phyloP scores from a whole-genome alignment of 2,888 invertebrate species.

The Villa cingulata region DNA sequence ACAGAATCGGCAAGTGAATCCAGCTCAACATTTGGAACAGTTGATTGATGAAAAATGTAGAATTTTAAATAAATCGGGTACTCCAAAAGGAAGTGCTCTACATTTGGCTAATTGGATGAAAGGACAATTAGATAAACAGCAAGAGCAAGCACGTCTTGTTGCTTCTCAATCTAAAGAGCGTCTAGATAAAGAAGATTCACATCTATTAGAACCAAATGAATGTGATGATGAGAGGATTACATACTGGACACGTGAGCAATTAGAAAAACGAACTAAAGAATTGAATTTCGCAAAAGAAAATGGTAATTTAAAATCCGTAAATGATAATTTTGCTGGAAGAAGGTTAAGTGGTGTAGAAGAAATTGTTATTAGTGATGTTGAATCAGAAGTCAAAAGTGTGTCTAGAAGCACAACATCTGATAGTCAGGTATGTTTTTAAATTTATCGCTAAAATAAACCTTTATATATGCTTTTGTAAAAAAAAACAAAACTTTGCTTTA shows the following conservation, averaged over 20 bases:
- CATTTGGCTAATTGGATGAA: slow-evolving; percentile 73
- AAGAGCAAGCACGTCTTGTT: slow-evolving; percentile 33
- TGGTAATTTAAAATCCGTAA: slow-evolving; percentile 22
- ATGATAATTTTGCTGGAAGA: slow-evolving; percentile 26
- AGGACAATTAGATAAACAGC: slow-evolving; percentile 51
- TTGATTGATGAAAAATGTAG: slow-evolving; percentile 51
- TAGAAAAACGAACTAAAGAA: slow-evolving; percentile 56
- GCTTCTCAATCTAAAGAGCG: slow-evolving; percentile 27
- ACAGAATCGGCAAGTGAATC: slow-evolving; percentile 19
- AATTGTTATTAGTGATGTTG: slow-evolving; percentile 33
- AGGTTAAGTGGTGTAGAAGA: slow-evolving; percentile 36
- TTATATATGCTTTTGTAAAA: not conserved
- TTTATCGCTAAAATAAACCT: not conserved
- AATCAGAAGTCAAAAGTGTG: slow-evolving; percentile 46
- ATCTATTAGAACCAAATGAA: slow-evolving; percentile 17
- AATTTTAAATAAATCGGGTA: slow-evolving; percentile 45
- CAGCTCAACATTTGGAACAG: slow-evolving; percentile 41
- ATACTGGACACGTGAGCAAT: slow-evolving; percentile 57
- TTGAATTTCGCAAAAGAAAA: slow-evolving; percentile 44
- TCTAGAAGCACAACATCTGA: slow-evolving; percentile 65
- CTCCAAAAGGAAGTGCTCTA: slow-evolving; percentile 55
- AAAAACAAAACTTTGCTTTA: not conserved
- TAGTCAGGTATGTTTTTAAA: slow-evolving; percentile 47
- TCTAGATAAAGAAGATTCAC: slow-evolving; percentile 23
- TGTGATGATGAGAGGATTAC: slow-evolving; percentile 33